phyloP scores from a whole-genome alignment of 2,888 invertebrate species.

The Liposcelis brunnea region DNA sequence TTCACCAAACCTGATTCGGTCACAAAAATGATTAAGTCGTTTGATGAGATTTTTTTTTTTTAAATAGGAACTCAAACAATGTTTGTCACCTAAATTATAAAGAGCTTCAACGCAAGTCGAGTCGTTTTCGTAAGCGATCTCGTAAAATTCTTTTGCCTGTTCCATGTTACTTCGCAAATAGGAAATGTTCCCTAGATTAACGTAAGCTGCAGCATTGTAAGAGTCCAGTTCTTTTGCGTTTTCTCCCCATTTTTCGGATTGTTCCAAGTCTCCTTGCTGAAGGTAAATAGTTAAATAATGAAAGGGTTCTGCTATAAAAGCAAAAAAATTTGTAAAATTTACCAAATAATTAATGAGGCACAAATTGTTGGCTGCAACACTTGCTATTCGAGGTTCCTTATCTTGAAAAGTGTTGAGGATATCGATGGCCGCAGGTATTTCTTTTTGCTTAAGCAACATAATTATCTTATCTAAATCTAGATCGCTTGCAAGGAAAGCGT shows the following conservation, averaged over 20 bases:
- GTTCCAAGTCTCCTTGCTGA: conserved; percentile 61
- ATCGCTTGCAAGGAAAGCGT: conserved; percentile 65
- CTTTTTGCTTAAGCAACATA: conserved; percentile 64
- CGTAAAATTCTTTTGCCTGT: conserved; percentile 51
- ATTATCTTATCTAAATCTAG: conserved; percentile 82
- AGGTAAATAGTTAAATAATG: not conserved
- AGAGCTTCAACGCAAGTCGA: conserved; percentile 69
- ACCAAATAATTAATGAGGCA: conserved; percentile 70
- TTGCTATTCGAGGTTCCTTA: conserved; percentile 65
- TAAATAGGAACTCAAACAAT: not conserved
- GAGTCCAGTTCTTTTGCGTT: conserved; percentile 54
- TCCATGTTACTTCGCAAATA: conserved; percentile 49
- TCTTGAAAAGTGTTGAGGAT: conserved; percentile 74
- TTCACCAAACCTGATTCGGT: conserved; percentile 50
- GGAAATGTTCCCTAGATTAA: conserved; percentile 70
- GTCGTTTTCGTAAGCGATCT: conserved; percentile 60
- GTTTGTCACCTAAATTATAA: conserved; percentile 62
- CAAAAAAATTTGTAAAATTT: conserved; percentile 18
- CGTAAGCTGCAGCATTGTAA: conserved; percentile 64
- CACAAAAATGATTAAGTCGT: not conserved
- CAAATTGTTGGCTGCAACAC: conserved; percentile 69
- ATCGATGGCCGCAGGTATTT: conserved; percentile 62
- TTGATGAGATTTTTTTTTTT: not conserved
- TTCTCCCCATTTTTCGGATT: conserved; percentile 60
- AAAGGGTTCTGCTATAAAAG: not conserved